These are phyloP conservation scores for Saguinus midas DNA, from an alignment of 2,113 vertebrate genomes.

Conservation along the genomic window DNA sequence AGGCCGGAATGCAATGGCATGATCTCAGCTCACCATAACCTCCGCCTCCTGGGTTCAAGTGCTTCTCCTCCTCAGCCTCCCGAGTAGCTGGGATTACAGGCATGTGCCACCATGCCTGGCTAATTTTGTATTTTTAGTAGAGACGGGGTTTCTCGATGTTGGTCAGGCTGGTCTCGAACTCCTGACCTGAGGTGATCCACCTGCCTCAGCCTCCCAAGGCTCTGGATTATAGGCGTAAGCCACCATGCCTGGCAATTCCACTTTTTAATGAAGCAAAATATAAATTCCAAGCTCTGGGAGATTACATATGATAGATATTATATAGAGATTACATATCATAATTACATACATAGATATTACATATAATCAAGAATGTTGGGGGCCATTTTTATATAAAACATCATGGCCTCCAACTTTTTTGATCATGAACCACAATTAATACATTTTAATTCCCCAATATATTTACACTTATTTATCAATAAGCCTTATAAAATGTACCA, in stretches of 20 bases:
- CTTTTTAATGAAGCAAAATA: conserved; percentile 24
- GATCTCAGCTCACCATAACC: too few relatives aligned
- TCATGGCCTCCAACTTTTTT: background rate
- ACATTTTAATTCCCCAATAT: background rate
- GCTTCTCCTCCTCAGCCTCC: too few relatives aligned
- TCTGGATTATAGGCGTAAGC: background rate
- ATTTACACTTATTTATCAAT: background rate
- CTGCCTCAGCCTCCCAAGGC: too few relatives aligned
- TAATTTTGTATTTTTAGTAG: too few relatives aligned
- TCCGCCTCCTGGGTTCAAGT: too few relatives aligned
- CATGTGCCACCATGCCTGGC: too few relatives aligned
- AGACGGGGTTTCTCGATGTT: too few relatives aligned
- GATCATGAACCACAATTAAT: background rate
- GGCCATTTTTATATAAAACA: background rate
- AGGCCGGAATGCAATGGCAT: too few relatives aligned
- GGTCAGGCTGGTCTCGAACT: too few relatives aligned
- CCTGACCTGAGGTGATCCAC: too few relatives aligned
- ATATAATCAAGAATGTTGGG: background rate
- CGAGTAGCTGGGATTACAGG: too few relatives aligned
- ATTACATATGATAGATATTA: background rate
- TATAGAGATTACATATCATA: background rate
- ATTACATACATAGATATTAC: too few relatives aligned
- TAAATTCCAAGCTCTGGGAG: background rate
- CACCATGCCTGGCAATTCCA: background rate
- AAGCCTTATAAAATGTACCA: background rate